phyloP scores from a whole-genome alignment of 2,888 invertebrate genomes.

The Platycheirus albimanus region DNA sequence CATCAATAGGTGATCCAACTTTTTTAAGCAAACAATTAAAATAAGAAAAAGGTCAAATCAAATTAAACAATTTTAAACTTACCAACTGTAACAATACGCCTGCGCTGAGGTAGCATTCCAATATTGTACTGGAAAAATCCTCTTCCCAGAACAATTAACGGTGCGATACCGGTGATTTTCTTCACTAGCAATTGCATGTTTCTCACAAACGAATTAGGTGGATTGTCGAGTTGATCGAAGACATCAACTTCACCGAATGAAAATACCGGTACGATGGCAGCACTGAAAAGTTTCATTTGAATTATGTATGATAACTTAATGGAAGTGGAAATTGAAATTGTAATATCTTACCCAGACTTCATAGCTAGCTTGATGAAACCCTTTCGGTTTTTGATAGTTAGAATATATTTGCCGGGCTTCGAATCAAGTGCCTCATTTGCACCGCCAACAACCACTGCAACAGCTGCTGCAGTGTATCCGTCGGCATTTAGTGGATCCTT shows the following conservation, averaged over 20 bases:
- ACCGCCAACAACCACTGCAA: conserved; percentile 93
- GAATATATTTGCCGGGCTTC: conserved; percentile 88
- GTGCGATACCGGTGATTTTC: conserved; percentile 88
- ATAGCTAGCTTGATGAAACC: conserved; percentile 91
- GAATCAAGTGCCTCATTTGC: conserved; percentile 94
- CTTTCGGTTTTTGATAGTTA: conserved; percentile 89
- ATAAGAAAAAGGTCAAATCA: background rate
- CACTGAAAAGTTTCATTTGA: conserved; percentile 80
- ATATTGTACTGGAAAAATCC: conserved; percentile 96
- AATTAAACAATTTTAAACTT: conserved; percentile 79
- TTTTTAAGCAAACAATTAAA: conserved; percentile 83
- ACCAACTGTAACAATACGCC: conserved; percentile 94
- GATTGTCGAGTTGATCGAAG: conserved; percentile 89
- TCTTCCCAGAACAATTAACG: conserved; percentile 90
- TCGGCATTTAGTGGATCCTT: conserved; percentile 79
- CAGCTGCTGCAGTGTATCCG: conserved; percentile 83
- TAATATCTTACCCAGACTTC: conserved; percentile 86
- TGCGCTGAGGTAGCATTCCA: conserved; percentile 92
- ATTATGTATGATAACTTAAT: background rate
- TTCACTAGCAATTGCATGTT: conserved; percentile 88
- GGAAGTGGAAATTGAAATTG: background rate
- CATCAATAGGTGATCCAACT: conserved; percentile 93
- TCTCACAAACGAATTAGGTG: conserved; percentile 86
- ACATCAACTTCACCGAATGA: conserved; percentile 96
- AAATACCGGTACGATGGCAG: conserved; percentile 87